Conservation (phyloP, 2,888 invertebrate genomes). For the Lathronympha strigana region DNA sequence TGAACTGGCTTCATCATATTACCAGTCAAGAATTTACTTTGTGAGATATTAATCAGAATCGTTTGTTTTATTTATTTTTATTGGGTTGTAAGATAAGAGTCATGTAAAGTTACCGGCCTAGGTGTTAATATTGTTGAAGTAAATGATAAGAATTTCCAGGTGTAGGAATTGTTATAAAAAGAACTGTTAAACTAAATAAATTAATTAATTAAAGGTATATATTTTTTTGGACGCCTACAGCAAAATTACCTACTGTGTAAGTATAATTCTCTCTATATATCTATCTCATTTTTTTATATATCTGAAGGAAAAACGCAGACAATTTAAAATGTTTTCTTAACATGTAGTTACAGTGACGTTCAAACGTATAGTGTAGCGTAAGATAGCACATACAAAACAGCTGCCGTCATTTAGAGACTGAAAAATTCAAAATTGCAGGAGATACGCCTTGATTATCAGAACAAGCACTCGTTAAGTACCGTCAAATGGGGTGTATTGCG, state of each 20-base stretch:
- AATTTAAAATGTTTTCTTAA: no score
- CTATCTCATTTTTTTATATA: no score
- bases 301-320: no score
- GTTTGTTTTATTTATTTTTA: slow-evolving; percentile 39
- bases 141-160: slow-evolving; percentile 34
- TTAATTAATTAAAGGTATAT: not conserved
- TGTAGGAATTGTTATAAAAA: slow-evolving; percentile 13
- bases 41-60: slow-evolving; percentile 54
- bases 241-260: no score
- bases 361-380: no score
- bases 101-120: slow-evolving; percentile 25
- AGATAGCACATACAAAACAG: no score
- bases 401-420: no score
- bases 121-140: slow-evolving; percentile 25
- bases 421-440: no score
- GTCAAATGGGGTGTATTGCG: no score
- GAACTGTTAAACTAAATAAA: slow-evolving; percentile 21
- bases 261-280: not conserved
- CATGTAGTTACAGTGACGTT: no score
- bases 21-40: slow-evolving; percentile 70
- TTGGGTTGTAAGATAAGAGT: slow-evolving; percentile 33
- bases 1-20: slow-evolving; percentile 74
- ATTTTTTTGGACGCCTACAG: not conserved
- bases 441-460: no score
- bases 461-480: no score